phyloP scores from a whole-genome alignment of 2,888 invertebrate species.

The Drosophila nigritarsus region DNA sequence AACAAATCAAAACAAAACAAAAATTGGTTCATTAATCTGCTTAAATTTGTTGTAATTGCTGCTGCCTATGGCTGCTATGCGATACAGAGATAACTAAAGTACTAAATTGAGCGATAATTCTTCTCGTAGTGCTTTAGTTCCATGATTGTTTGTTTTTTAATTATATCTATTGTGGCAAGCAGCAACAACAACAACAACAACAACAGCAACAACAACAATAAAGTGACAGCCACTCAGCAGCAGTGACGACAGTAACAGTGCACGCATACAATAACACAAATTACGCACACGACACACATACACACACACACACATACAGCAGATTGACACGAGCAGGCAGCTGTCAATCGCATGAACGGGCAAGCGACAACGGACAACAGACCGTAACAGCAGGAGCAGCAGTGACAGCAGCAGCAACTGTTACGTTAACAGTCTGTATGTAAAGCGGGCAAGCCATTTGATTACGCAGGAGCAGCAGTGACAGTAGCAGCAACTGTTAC shows the following conservation, averaged over 20 bases:
- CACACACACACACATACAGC: not conserved
- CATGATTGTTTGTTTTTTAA: slow-evolving; percentile 8
- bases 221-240: not conserved
- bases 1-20: slow-evolving; percentile 1
- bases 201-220: not conserved
- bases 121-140: not conserved
- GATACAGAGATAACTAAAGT: slow-evolving; percentile 21
- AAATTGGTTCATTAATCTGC: slow-evolving; percentile 49
- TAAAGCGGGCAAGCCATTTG: slow-evolving; percentile 9
- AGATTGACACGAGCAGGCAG: slow-evolving; percentile 23
- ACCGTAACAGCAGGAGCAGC: not conserved
- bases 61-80: slow-evolving; percentile 21
- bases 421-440: slow-evolving; percentile 1
- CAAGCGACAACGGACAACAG: not conserved
- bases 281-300: slow-evolving; percentile 50
- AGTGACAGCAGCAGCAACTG: slow-evolving; percentile 15
- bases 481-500: slow-evolving; percentile 13
- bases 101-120: not conserved
- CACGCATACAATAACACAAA: slow-evolving; percentile 19
- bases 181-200: no score
- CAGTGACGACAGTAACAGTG: slow-evolving; percentile 4
- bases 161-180: slow-evolving; percentile 36
- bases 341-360: slow-evolving; percentile 53
- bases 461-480: slow-evolving; percentile 4
- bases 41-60: slow-evolving; percentile 59